phyloP scores from a whole-genome alignment of 2,888 invertebrate genomes.

The Julus scandinavius region DNA sequence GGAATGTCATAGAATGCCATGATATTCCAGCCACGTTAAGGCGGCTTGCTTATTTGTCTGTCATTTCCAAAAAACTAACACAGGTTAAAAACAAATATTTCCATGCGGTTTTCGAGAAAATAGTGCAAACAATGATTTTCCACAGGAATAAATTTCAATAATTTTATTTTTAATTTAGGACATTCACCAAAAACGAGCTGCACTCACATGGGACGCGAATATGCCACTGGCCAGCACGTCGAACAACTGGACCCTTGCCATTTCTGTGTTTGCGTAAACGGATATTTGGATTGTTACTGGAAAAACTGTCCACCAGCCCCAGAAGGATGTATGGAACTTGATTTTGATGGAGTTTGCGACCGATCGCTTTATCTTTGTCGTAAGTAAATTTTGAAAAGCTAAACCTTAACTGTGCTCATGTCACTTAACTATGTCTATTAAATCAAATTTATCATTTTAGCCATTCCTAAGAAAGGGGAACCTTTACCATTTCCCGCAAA shows the following conservation, averaged over 20 bases:
- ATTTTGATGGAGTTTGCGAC: constrained; percentile 61
- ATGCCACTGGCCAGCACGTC: constrained; percentile 57
- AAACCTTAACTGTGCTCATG: neutral
- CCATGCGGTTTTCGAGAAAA: neutral
- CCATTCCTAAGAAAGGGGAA: constrained; percentile 55
- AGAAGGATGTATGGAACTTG: constrained; percentile 61
- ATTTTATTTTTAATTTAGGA: neutral
- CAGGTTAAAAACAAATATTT: neutral
- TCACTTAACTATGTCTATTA: neutral
- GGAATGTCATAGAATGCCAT: too few species aligned
- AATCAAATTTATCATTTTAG: constrained; percentile 26
- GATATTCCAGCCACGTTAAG: too few species aligned
- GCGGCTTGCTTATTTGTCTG: too few species aligned
- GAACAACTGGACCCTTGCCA: constrained; percentile 61
- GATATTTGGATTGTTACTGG: constrained; percentile 62
- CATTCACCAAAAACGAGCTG: constrained; percentile 50
- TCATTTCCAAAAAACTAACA: too few species aligned
- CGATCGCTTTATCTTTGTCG: constrained; percentile 62
- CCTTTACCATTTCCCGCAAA: constrained; percentile 55
- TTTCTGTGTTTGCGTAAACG: constrained; percentile 61
- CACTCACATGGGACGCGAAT: constrained; percentile 53
- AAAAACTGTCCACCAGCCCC: constrained; percentile 62
- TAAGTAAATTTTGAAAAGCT: constrained; percentile 58
- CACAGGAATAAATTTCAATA: neutral
- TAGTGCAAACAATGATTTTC: neutral